Conservation (phyloP, 2,888 invertebrate species). For the Watsonalla binaria region DNA sequence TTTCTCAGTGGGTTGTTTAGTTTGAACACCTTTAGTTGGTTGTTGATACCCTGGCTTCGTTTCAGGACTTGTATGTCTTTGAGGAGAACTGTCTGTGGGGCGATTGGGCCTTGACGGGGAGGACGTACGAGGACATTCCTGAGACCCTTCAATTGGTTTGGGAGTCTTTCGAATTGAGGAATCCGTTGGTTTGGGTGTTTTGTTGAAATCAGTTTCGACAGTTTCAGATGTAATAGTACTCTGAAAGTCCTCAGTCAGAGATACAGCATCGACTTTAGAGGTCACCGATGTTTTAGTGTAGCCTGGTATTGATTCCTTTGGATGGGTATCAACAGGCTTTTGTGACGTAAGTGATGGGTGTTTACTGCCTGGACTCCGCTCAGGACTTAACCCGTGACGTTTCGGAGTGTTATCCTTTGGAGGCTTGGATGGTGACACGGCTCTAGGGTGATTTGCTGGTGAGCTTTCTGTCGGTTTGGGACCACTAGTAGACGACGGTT, state of each 20-base stretch:
- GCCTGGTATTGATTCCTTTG: conserved; percentile 3
- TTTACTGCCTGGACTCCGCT: conserved; percentile 2
- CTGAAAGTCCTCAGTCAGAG: background rate
- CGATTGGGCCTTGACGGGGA: background rate
- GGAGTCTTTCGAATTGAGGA: background rate
- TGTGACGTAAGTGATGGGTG: conserved; percentile 9
- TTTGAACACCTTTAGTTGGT: background rate
- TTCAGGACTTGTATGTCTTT: background rate
- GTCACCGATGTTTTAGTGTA: background rate
- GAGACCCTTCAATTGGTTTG: background rate
- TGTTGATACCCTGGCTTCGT: conserved; percentile 5
- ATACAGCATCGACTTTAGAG: background rate
- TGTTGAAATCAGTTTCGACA: background rate
- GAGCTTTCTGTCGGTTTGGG: background rate
- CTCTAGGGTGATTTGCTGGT: background rate
- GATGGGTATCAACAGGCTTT: conserved; percentile 4
- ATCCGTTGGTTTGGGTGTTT: background rate
- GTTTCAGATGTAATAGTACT: background rate
- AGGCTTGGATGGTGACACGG: conserved; percentile 1
- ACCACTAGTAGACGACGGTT: conserved; percentile 1
- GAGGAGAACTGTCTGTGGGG: background rate
- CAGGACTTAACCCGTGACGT: conserved; percentile 5
- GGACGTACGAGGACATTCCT: background rate
- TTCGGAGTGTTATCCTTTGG: conserved; percentile 1
- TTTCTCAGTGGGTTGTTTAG: background rate